A percentile compares a stretch with the other conserved stretches of the same genome.
Evolutionary conservation across 2,888 invertebrate species (phyloP).

Genomic region (Scaeva pyrastri): DNA sequence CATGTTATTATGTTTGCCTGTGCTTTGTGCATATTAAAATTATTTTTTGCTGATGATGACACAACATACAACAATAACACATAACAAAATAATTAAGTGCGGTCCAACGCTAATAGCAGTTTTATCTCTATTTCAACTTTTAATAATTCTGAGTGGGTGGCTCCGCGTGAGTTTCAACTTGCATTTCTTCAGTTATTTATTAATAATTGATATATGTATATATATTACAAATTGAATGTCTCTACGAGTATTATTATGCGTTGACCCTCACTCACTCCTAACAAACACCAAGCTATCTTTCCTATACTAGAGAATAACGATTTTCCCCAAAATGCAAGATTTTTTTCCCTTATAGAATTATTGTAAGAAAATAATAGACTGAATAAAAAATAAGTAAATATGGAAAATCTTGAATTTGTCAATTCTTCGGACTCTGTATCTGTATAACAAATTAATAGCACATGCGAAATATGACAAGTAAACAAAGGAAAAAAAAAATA

Average conservation of each 20-base stretch:
- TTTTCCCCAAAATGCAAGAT: background rate
- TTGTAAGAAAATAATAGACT: too few species aligned
- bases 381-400: background rate
- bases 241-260: conserved; percentile 17
- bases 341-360: background rate
- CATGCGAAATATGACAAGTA: conserved; percentile 69
- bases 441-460: conserved; percentile 40
- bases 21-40: conserved; percentile 14
- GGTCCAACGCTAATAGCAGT: background rate
- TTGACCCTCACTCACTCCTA: conserved; percentile 54
- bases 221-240: background rate
- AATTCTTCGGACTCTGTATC: background rate
- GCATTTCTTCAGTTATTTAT: background rate
- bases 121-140: background rate
- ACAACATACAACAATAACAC: conserved; percentile 37
- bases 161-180: background rate
- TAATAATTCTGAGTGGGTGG: conserved; percentile 10
- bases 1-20: background rate
- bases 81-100: background rate
- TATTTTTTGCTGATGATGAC: conserved; percentile 24
- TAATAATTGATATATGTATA: background rate
- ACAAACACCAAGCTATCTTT: conserved; percentile 8
- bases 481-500: conserved; percentile 54
- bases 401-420: background rate
- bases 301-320: background rate